Evolutionary conservation across 2,888 invertebrate genomes (phyloP).

Genomic region (Acanthoscelides obtectus): DNA sequence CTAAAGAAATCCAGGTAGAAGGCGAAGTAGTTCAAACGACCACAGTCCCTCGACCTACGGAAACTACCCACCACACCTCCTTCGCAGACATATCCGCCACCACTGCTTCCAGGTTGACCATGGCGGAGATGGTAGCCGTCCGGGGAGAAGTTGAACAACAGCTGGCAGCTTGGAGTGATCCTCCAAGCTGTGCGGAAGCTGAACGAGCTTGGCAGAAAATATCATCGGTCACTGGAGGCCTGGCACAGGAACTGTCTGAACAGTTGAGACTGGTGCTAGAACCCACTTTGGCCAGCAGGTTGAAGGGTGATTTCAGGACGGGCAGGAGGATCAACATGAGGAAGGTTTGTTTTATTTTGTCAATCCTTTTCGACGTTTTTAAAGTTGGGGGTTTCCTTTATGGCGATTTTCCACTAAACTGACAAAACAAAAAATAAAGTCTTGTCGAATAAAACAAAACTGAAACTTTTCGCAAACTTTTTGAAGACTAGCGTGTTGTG

Average conservation of each 20-base stretch:
- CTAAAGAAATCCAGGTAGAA: slow-evolving; percentile 60
- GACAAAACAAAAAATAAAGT: no score
- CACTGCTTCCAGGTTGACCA: slow-evolving; percentile 29
- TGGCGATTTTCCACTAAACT: no score
- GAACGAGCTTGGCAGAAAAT: slow-evolving; percentile 59
- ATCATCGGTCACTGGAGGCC: slow-evolving; percentile 54
- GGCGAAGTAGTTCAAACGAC: slow-evolving; percentile 69
- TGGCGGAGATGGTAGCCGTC: slow-evolving; percentile 47
- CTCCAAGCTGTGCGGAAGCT: slow-evolving; percentile 49
- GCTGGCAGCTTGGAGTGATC: slow-evolving; percentile 50
- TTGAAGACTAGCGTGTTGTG: no score
- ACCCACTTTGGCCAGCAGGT: slow-evolving; percentile 87
- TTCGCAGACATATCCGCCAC: slow-evolving; percentile 33
- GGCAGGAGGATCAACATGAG: slow-evolving; percentile 98
- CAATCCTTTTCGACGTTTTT: no score
- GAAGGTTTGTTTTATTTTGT: no score
- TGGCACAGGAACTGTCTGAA: slow-evolving; percentile 87
- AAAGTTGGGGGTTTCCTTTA: no score
- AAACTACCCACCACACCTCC: slow-evolving; percentile 74
- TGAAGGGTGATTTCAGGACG: slow-evolving; percentile 93
- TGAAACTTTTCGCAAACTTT: no score
- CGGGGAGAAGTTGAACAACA: slow-evolving; percentile 51
- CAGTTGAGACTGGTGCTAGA: slow-evolving; percentile 90
- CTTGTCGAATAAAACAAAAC: no score
- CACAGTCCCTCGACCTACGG: slow-evolving; percentile 62